Percentiles rank a stretch among this genome's conserved stretches.
Evolutionary conservation across 1,140 invertebrate genomes (phyloP).

Genomic region (Atopsyche davidsoni): DNA sequence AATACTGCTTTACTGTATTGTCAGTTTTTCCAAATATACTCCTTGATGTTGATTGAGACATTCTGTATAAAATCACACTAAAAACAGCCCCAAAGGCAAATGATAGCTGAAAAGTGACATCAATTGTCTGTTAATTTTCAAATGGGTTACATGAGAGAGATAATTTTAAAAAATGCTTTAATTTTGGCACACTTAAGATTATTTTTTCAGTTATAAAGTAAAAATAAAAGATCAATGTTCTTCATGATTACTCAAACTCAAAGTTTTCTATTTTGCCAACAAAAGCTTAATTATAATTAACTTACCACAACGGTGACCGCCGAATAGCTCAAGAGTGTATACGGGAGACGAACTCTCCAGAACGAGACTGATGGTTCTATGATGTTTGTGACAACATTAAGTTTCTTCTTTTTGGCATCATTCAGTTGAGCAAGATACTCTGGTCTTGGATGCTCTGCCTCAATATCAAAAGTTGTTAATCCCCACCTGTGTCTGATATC

Average conservation of each 20-base stretch:
- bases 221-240: no score
- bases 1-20: conserved; percentile 33
- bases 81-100: conserved; percentile 20
- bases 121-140: neutral
- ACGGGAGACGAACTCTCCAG: conserved; percentile 18
- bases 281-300: no score
- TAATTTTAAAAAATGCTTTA: no score
- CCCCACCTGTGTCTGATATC: conserved; percentile 90
- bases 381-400: conserved; percentile 21
- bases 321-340: conserved; percentile 16
- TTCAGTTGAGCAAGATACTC: conserved; percentile 22
- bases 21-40: conserved; percentile 11
- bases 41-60: conserved; percentile 18
- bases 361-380: conserved; percentile 20
- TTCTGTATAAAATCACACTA: conserved; percentile 19
- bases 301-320: conserved; percentile 23
- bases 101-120: conserved; percentile 14
- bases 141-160: neutral
- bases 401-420: conserved; percentile 9
- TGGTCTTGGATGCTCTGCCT: conserved; percentile 83
- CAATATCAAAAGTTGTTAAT: conserved; percentile 76
- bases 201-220: no score
- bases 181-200: no score
- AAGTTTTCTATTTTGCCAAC: no score
- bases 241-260: no score